These are phyloP conservation scores for Caloenas nicobarica DNA, from an alignment of 2,113 vertebrate genomes.

Conservation along the genomic window DNA sequence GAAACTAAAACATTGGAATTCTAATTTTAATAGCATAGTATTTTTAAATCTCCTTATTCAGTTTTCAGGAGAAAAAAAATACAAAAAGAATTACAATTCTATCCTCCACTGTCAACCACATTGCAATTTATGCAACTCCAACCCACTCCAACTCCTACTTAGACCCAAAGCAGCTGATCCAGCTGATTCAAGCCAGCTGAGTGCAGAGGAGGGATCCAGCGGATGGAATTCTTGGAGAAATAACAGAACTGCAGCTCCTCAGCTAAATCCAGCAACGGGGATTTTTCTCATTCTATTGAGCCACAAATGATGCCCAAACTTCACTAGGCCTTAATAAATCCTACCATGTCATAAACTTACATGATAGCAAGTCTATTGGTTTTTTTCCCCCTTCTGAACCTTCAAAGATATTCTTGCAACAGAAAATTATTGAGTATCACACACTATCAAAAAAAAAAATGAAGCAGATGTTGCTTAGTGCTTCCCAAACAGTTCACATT, in stretches of 20 bases:
- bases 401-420: not conserved
- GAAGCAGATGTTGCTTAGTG: not conserved
- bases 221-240: not conserved
- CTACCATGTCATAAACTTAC: not conserved
- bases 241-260: not conserved
- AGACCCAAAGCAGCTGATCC: not conserved
- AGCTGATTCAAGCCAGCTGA: conserved; percentile 45
- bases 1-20: not conserved
- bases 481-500: not conserved
- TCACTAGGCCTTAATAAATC: not conserved
- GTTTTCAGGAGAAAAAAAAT: not conserved
- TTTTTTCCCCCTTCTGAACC: not conserved
- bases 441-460: not conserved
- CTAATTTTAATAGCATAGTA: not conserved
- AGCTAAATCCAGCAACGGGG: not conserved
- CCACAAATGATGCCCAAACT: not conserved
- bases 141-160: conserved; percentile 43
- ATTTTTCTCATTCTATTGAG: not conserved
- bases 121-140: conserved; percentile 26
- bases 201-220: conserved; percentile 9
- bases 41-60: not conserved
- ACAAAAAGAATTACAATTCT: not conserved
- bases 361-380: not conserved
- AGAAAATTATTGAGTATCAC: not conserved
- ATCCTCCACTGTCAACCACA: not conserved